These are phyloP conservation scores for Drosophila leonis DNA, from an alignment of 2,888 invertebrate genomes.

Conservation along the genomic window DNA sequence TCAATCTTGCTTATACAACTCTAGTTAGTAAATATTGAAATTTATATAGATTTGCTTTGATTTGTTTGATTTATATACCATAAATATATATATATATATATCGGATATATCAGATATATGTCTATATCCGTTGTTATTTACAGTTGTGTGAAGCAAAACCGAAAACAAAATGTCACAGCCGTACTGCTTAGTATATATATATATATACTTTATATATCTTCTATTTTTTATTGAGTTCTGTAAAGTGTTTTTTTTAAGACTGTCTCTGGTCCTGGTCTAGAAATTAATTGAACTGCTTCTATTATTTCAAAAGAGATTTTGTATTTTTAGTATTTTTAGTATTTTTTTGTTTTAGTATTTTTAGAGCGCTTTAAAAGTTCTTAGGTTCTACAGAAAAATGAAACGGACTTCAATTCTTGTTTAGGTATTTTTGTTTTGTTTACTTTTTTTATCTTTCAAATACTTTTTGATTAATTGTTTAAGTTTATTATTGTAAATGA, in stretches of 20 bases:
- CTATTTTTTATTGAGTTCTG: neutral
- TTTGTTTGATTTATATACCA: conserved; percentile 13
- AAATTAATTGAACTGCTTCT: conserved; percentile 18
- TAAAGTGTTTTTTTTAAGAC: conserved; percentile 37
- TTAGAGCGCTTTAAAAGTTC: conserved; percentile 22
- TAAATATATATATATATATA: no score
- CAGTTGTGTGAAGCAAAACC: conserved; percentile 76
- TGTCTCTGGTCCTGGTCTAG: conserved; percentile 40
- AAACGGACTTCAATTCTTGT: conserved; percentile 15
- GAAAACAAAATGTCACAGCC: conserved; percentile 80
- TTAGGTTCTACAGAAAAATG: conserved; percentile 36
- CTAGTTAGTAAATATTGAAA: conserved; percentile 30
- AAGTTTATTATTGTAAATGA: conserved; percentile 14
- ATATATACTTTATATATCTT: neutral
- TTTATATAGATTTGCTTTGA: conserved; percentile 21
- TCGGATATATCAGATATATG: conserved; percentile 12
- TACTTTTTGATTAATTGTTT: conserved; percentile 12
- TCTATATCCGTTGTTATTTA: conserved; percentile 53
- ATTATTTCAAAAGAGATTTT: conserved; percentile 48
- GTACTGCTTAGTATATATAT: conserved; percentile 67
- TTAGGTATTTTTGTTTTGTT: neutral
- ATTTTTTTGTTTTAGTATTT: conserved; percentile 11
- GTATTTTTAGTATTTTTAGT: neutral
- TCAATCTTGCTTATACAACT: conserved; percentile 1
- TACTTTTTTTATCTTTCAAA: conserved; percentile 5